These are phyloP conservation scores for Drosophila eugracilis DNA, from an alignment of 1,140 invertebrate species.

Conservation along the genomic window DNA sequence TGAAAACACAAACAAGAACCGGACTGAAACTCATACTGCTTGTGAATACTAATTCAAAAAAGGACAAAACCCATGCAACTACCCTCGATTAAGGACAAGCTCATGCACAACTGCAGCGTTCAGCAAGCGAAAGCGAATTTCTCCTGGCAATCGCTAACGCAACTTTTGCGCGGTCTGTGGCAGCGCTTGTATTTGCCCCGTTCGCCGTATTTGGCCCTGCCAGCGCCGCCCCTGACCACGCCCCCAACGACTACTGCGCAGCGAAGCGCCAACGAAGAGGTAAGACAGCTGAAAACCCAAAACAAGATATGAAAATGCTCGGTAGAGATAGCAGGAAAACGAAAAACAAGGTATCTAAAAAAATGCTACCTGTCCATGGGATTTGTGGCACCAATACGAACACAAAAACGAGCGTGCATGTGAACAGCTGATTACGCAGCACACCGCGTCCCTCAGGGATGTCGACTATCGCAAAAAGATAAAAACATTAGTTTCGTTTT, in stretches of 20 bases:
- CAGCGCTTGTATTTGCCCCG: constrained; percentile 50
- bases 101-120: constrained; percentile 43
- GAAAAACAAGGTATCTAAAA: constrained; percentile 23
- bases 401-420: not conserved
- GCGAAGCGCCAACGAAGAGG: constrained; percentile 45
- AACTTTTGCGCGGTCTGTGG: constrained; percentile 58
- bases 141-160: constrained; percentile 59
- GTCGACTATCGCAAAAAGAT: not conserved
- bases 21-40: not conserved
- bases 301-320: constrained; percentile 21
- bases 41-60: not conserved
- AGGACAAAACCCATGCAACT: constrained; percentile 25
- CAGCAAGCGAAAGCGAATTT: constrained; percentile 36
- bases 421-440: constrained; percentile 28
- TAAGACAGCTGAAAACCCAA: constrained; percentile 52
- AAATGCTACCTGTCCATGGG: constrained; percentile 17
- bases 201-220: constrained; percentile 52
- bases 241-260: constrained; percentile 29
- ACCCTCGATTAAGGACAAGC: constrained; percentile 9
- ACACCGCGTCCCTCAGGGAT: constrained; percentile 3
- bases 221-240: constrained; percentile 35
- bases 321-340: constrained; percentile 57
- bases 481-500: not conserved
- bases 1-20: not conserved
- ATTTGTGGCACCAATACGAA: constrained; percentile 14